Base-by-base conservation (phyloP, 2,888 invertebrate species). In the Byasa hedistus region DNA sequence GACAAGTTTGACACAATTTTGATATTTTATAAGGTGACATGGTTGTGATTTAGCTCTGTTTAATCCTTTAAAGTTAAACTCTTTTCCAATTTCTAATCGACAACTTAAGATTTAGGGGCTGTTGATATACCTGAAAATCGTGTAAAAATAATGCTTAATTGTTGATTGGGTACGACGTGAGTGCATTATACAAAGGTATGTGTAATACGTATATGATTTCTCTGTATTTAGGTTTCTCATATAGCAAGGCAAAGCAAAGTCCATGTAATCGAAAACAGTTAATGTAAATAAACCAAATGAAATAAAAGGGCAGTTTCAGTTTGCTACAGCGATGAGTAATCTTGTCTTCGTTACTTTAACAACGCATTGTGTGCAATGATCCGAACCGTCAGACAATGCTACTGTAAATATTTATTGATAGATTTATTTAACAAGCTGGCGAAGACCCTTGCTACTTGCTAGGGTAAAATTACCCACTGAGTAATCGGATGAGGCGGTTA, bases 391-490 rank as follows among this genome's bases (percentile, higher is more conserved):
- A 82, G 82, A 84, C 84, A 84, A 84, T 79, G 81, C 80, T 79
- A 75, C 77, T 79, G 81, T 87, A 85, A 86, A 88, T 85, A 88
- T 88, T 85, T 88, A 86, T 86, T 77, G 86, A 88, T 85, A 85
- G 83, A 85, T 85, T 86, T 87, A 88, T 87, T 82, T 74, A 76
- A 80, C 73, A 76, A 82, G 78, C 77, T 76, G n/a, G 74, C 76
- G 77, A 71, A 51, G 67, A 79, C 81, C 77, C 77, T 76, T 74
- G 65, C 61, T 76, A 73, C 76, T 76, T 72, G 76, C 78, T 76
- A 79, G 79, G 83, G 85, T 86, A 74, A 85, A 89, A 89, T 89
- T 87, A 87, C 82, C 81, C 81, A 79, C 80, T 87, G 89, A 89
- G 85, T 87, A 89, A 89, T 85, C 84, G 82, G 80, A 78, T 85